phyloP scores from a whole-genome alignment of 2,113 vertebrate genomes.

The Oceanodroma tethys region DNA sequence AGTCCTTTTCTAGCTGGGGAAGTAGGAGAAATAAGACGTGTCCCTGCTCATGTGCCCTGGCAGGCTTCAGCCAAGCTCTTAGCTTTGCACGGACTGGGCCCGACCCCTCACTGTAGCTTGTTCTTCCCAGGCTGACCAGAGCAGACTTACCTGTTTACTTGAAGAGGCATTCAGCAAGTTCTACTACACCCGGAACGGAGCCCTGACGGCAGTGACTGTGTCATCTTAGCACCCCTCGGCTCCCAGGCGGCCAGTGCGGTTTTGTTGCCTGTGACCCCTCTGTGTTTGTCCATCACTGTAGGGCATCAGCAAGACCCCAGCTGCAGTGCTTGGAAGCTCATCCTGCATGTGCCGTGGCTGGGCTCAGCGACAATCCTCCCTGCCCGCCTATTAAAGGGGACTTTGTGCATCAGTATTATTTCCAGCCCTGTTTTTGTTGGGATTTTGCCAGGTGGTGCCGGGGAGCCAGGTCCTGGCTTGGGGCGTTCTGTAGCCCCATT shows the following conservation, averaged over 20 bases:
- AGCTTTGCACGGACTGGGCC: not conserved
- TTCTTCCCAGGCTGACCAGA: constrained; percentile 87
- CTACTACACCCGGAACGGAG: constrained; percentile 88
- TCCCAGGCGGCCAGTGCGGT: not conserved
- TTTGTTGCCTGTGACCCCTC: not conserved
- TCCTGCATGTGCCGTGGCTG: constrained; percentile 60
- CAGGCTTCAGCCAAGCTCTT: not conserved
- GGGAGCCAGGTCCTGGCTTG: not conserved
- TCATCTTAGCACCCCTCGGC: constrained; percentile 83
- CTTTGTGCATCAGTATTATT: constrained; percentile 69
- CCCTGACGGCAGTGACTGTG: constrained; percentile 91
- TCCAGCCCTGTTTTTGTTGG: constrained; percentile 48
- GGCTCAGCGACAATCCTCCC: constrained; percentile 41
- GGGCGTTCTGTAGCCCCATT: not conserved
- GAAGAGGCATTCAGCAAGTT: constrained; percentile 97
- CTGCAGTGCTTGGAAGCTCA: constrained; percentile 49
- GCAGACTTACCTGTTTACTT: constrained; percentile 88
- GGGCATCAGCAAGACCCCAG: constrained; percentile 10
- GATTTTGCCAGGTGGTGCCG: constrained; percentile 21
- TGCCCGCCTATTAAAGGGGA: constrained; percentile 28
- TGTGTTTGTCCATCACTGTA: not conserved
- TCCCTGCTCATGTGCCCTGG: not conserved
- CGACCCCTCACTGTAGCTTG: not conserved
- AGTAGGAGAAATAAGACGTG: not conserved
- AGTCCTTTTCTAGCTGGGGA: too few relatives aligned